phyloP scores from a whole-genome alignment of 2,797 vertebrate genomes.

The Xiphorhynchus erythropygius region DNA sequence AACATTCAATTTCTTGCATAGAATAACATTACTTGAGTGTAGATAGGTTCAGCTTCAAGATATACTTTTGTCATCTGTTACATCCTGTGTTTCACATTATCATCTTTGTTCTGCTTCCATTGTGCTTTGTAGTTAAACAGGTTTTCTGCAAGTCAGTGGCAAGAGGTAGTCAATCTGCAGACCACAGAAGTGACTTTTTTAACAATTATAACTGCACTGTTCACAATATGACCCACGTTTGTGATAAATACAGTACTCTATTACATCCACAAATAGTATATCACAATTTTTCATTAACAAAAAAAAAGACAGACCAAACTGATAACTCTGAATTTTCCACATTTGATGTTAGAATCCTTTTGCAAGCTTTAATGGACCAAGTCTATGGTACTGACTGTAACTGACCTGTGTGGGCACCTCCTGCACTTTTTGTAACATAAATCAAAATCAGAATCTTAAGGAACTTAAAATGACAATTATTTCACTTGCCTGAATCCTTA shows the following conservation, averaged over 20 bases:
- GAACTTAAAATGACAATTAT: neutral
- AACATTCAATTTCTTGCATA: neutral
- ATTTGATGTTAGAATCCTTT: neutral
- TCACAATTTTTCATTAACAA: neutral
- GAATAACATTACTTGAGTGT: neutral
- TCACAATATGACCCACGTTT: neutral
- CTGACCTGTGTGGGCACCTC: rapidly evolving
- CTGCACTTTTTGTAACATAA: neutral
- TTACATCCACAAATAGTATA: neutral
- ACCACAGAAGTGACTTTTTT: neutral
- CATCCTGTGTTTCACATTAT: neutral
- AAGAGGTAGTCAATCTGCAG: neutral
- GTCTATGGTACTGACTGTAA: neutral
- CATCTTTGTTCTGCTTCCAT: neutral
- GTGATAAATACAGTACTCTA: neutral
- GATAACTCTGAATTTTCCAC: neutral
- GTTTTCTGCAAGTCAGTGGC: neutral
- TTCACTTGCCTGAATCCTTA: neutral
- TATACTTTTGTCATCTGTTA: neutral
- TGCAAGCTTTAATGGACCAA: neutral
- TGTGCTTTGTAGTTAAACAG: neutral
- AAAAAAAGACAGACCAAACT: neutral
- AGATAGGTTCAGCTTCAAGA: neutral
- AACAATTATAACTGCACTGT: neutral
- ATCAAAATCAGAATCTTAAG: neutral